Evolutionary conservation across 2,888 invertebrate genomes (phyloP).

Genomic region (Epinotia nisella): DNA sequence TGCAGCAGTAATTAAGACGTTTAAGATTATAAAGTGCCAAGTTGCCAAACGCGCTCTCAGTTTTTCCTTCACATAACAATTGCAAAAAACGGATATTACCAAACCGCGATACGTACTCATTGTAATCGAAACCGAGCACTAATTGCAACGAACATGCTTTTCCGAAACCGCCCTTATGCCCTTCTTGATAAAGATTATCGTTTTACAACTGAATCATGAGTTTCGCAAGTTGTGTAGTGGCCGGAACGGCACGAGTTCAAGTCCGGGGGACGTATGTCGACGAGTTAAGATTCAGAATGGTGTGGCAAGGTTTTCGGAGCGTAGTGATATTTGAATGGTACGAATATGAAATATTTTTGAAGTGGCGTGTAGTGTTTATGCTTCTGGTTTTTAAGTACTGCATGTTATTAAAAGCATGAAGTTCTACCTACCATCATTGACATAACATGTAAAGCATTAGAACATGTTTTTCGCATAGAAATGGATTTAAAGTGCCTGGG

Average conservation of each 20-base stretch:
- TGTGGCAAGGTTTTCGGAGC: constrained; percentile 28
- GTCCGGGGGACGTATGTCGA: constrained; percentile 2
- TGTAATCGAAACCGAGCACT: constrained; percentile 66
- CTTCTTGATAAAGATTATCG: constrained; percentile 8
- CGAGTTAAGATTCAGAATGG: constrained; percentile 5
- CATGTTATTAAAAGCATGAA: constrained; percentile 8
- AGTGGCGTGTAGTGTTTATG: constrained; percentile 1
- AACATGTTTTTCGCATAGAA: constrained; percentile 1
- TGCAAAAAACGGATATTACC: constrained; percentile 62
- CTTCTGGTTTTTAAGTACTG: constrained; percentile 32
- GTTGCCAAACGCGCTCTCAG: constrained; percentile 23
- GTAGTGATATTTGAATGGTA: constrained; percentile 30
- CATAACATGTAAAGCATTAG: background rate
- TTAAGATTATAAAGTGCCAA: constrained; percentile 26
- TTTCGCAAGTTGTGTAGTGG: constrained; percentile 39
- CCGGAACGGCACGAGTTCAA: constrained; percentile 35
- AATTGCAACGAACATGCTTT: constrained; percentile 52
- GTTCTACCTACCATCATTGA: background rate
- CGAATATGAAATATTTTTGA: constrained; percentile 23
- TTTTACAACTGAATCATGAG: constrained; percentile 1
- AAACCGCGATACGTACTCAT: constrained; percentile 56
- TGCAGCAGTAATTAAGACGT: constrained; percentile 5
- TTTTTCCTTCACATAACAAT: constrained; percentile 37
- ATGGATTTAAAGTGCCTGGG: background rate
- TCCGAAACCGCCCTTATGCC: constrained; percentile 22